phyloP scores from a whole-genome alignment of 2,113 vertebrate species.

The Hucho hucho region DNA sequence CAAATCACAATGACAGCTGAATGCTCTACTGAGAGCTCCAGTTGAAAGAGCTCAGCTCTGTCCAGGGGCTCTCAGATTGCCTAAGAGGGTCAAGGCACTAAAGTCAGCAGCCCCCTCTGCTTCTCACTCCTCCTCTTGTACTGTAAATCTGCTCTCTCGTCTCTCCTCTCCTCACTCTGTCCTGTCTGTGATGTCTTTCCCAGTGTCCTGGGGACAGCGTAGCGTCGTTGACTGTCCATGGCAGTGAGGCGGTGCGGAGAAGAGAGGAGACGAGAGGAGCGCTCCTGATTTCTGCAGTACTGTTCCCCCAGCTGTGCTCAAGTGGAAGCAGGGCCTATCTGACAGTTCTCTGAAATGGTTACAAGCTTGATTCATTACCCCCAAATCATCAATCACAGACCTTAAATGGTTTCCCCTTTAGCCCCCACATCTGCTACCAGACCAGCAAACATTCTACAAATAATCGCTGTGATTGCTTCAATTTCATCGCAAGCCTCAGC shows the following conservation, averaged over 20 bases:
- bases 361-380: slow-evolving; percentile 76
- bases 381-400: slow-evolving; percentile 79
- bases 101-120: not conserved
- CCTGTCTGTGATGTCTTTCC: slow-evolving; percentile 53
- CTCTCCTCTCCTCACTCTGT: slow-evolving; percentile 1
- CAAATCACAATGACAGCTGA: slow-evolving; percentile 29
- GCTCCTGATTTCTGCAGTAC: slow-evolving; percentile 62
- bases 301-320: slow-evolving; percentile 66
- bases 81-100: no score
- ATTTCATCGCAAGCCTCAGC: slow-evolving; percentile 56
- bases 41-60: slow-evolving; percentile 14
- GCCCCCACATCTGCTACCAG: slow-evolving; percentile 85
- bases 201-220: slow-evolving; percentile 41
- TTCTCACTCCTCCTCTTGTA: slow-evolving; percentile 12
- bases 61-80: no score
- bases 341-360: slow-evolving; percentile 71
- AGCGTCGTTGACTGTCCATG: no score
- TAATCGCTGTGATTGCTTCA: slow-evolving; percentile 70
- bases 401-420: slow-evolving; percentile 81
- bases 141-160: slow-evolving; percentile 42
- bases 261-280: slow-evolving; percentile 16
- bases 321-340: slow-evolving; percentile 63
- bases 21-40: slow-evolving; percentile 1
- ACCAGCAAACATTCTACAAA: slow-evolving; percentile 66
- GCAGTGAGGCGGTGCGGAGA: slow-evolving; percentile 31